Percentiles rank a stretch among this genome's conserved stretches.
Evolutionary conservation across 2,113 vertebrate species (phyloP).

Genomic region (Nannobrachium achirus): DNA sequence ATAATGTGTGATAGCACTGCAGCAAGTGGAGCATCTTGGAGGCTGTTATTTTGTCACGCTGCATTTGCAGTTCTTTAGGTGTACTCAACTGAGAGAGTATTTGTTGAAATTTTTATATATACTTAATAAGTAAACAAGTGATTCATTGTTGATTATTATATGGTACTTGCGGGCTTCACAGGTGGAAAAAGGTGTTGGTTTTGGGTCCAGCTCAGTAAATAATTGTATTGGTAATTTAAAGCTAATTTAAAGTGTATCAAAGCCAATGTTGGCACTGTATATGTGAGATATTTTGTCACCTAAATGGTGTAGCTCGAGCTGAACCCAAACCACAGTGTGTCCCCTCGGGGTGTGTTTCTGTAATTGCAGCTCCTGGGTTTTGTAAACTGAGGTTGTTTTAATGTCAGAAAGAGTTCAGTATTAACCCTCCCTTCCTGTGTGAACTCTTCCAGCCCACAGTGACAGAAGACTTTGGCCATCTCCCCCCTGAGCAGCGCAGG

Average conservation of each 20-base stretch:
- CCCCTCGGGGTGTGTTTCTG: constrained; percentile 17
- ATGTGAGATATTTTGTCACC: constrained; percentile 9
- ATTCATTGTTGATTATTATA: background rate
- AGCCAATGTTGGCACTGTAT: background rate
- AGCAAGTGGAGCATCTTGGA: constrained; percentile 13
- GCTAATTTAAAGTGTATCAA: background rate
- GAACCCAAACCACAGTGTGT: constrained; percentile 35
- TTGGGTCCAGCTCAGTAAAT: constrained; percentile 48
- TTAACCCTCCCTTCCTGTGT: constrained; percentile 37
- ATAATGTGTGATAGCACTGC: constrained; percentile 1
- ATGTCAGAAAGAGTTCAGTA: background rate
- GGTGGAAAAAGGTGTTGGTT: constrained; percentile 29
- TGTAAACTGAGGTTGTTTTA: constrained; percentile 7
- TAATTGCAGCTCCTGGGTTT: constrained; percentile 6
- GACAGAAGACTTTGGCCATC: constrained; percentile 93
- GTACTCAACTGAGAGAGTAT: background rate
- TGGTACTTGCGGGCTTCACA: constrained; percentile 19
- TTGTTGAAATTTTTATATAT: background rate
- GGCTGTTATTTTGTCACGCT: background rate
- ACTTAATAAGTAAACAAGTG: too few species aligned
- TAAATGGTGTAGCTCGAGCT: constrained; percentile 19
- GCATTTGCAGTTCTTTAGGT: constrained; percentile 7
- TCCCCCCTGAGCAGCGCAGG: constrained; percentile 96
- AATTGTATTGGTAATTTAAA: background rate
- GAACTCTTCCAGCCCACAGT: constrained; percentile 69